Conservation (phyloP, 2,113 vertebrate species). For the Ammodytes marinus region DNA sequence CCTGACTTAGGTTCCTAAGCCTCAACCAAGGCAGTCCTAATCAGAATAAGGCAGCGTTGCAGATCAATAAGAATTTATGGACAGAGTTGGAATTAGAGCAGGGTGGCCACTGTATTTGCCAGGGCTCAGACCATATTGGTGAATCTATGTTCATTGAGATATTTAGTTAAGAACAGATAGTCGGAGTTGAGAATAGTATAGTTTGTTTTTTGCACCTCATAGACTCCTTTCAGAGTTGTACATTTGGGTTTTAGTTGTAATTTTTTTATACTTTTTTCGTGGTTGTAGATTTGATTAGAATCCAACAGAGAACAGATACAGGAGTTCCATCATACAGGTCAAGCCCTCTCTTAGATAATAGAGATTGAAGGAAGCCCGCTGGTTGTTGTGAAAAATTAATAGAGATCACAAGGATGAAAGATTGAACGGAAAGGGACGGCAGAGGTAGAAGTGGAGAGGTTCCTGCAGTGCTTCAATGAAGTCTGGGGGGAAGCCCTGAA, state of each 20-base stretch:
- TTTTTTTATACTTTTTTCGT: conserved; percentile 15
- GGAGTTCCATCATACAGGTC: conserved; percentile 57
- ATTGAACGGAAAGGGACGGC: background rate
- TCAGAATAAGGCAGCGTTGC: conserved; percentile 49
- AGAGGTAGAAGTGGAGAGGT: conserved; percentile 30
- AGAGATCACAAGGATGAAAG: conserved; percentile 53
- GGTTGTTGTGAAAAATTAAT: conserved; percentile 65
- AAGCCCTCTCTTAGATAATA: conserved; percentile 71
- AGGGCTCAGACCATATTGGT: conserved; percentile 11
- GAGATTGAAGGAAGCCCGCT: conserved; percentile 54
- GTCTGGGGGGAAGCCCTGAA: conserved; percentile 51
- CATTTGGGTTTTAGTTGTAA: conserved; percentile 20
- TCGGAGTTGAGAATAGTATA: conserved; percentile 1
- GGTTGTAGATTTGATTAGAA: conserved; percentile 47
- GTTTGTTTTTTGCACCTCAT: background rate
- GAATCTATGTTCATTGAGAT: conserved; percentile 31
- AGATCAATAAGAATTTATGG: conserved; percentile 41
- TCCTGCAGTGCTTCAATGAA: conserved; percentile 53
- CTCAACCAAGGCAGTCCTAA: conserved; percentile 63
- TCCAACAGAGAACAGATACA: conserved; percentile 60
- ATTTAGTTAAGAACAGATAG: conserved; percentile 5
- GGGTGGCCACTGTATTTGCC: conserved; percentile 3
- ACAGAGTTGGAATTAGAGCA: conserved; percentile 25
- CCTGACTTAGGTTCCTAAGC: conserved; percentile 79
- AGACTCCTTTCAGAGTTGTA: background rate